Conservation (phyloP, 92 coral and sea anemone genomes). For the Zoanthus sansibaricus region DNA sequence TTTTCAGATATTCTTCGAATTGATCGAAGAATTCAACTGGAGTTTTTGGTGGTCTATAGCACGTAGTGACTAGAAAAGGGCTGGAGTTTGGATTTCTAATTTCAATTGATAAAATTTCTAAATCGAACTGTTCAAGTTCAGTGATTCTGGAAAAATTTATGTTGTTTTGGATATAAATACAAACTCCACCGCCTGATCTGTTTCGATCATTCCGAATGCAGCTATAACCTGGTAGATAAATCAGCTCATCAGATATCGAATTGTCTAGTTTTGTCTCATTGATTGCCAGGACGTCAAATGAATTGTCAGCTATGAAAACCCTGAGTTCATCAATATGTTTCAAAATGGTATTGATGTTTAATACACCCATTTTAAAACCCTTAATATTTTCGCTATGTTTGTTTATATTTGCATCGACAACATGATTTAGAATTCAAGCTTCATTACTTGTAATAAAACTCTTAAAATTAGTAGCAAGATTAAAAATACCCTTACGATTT, state of each 20-base stretch:
- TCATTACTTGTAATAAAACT: background rate
- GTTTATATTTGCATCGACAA: slow-evolving; percentile 11
- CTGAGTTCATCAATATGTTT: slow-evolving; percentile 6
- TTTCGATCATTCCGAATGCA: slow-evolving; percentile 1
- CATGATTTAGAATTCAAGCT: background rate
- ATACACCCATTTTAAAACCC: background rate
- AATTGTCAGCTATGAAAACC: slow-evolving; percentile 14
- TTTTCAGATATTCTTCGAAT: slow-evolving; percentile 2
- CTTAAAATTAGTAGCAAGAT: slow-evolving; percentile 23
- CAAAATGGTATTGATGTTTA: slow-evolving; percentile 6
- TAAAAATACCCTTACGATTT: slow-evolving; percentile 24
- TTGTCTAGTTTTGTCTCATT: background rate
- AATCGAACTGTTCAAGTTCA: background rate
- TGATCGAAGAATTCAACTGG: background rate
- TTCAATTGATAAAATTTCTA: background rate
- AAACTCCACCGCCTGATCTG: background rate
- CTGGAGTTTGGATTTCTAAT: background rate
- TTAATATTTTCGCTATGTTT: background rate
- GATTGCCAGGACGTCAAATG: slow-evolving; percentile 2
- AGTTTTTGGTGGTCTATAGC: background rate
- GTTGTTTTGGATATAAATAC: slow-evolving; percentile 5
- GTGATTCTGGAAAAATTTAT: background rate
- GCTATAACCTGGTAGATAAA: slow-evolving; percentile 5
- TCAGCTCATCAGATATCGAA: background rate
- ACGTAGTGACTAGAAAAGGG: background rate